Evolutionary conservation across 2,113 vertebrate species (phyloP), one percentile per base, ranked within the genome.

Genomic region (Rhinopomastus cyanomelas): DNA sequence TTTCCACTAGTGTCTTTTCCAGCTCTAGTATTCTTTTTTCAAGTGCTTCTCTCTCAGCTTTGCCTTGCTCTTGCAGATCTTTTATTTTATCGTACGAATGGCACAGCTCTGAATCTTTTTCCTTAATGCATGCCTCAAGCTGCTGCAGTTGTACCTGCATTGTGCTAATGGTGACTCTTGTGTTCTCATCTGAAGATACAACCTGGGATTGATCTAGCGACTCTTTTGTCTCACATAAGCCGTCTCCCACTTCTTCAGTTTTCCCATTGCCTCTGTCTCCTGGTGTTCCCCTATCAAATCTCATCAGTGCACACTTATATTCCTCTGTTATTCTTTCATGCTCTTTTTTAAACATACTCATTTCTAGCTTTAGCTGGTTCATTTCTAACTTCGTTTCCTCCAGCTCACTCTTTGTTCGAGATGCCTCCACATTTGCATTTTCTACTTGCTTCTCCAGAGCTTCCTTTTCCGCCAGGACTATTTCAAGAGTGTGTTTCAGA

Each of bases 1-100:
- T 98, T 79, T 99, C 98, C 87, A 97, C 95, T 67, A 99, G 96
- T 21, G 81, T 80, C 30, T 98, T 98, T 95, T 99, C 98, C 49
- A 99, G 96, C 52, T 97, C 90, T 15, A 88, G 55, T 62, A 99
- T 93, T 78, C 94, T 98, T 56, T 90, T 91, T 26, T 96, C 95
- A 26, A 99, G 98, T 18, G 42, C 27, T 48, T 97, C 96, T 39
- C 95, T 96, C 68, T 97, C 94, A 61, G 92, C 91, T 64, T 97
- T 96, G 18, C 92, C 95, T 93, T 98, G 95, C n/a, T 97, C 95
- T 89, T 94, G 91, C 56, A 97, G 37, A n/a, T 89, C 87, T 84
- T 98, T 96, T 90, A 98, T 96, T 81, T 98, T 95, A 34, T 89
- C 90, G 49, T 95, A 96, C 84, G 97, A 98, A 42, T 49, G 92